Base-by-base conservation (phyloP, 1,140 invertebrate species). In the Frieseomelitta varia region DNA sequence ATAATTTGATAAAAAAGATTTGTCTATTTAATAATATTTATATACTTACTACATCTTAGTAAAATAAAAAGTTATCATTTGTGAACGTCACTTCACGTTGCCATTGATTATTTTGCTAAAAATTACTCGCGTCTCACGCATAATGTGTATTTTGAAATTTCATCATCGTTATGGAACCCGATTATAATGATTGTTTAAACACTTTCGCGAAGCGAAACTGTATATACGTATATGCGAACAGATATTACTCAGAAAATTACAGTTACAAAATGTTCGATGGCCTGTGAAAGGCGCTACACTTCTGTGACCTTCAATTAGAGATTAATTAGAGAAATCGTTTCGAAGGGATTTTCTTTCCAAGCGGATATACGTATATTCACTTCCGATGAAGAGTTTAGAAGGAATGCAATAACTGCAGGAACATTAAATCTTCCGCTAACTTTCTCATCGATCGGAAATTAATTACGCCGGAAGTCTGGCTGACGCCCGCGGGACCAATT, bases 401-500 rank as follows among this genome's bases (percentile, higher is more conserved):
- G 34, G 34, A 71, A 47, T 47, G 17, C 21, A 39, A 39, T 71
- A 71, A 73, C 27, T 55, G 51, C 17, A 11, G 4, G 17, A 12
- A 21, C 21, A 55, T 73, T 73, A 73, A 73, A 55, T 73, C 51
- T 47, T 21, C 47, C 34, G n/a, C 21, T 30, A 56, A 74, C 27
- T 56, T 74, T 34, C 27, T 34, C 53, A 56, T 74, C 53, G 72
- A 74, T 74, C 53, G 19, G 51, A 74, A 56, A 74, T 74, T 73
- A 73, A 73, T 73, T 73, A 73, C 72, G 21, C 71, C n/a, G 39
- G 47, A 73, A 73, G 72, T 73, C 47, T 73, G 47, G n/a, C 27
- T 73, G 27, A 55, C 63, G 63, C 63, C 63, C 27, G 15, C n/a
- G 63, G 63, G 63, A 65, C 63, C n/a, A n/a, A 65, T 65, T 65